A percentile compares a stretch with the other conserved stretches of the same genome.
Conservation (phyloP, 2,888 invertebrate genomes). For the Athripsodes cinereus region DNA sequence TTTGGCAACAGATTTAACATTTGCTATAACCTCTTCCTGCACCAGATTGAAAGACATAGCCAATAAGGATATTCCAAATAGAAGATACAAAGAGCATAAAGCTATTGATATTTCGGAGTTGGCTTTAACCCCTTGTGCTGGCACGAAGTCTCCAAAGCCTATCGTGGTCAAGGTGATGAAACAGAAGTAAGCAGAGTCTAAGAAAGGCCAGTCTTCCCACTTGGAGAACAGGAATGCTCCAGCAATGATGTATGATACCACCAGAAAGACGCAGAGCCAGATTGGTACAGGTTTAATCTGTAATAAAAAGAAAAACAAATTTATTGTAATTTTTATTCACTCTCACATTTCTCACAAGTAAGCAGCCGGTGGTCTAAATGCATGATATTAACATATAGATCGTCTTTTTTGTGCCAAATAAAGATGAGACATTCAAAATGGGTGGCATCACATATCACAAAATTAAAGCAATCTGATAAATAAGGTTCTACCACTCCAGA, state of each 20-base stretch:
- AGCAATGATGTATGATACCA: slow-evolving; percentile 82
- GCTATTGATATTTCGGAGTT: slow-evolving; percentile 56
- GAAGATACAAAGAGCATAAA: slow-evolving; percentile 82
- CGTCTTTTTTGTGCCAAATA: no score
- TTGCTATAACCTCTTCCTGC: slow-evolving; percentile 87
- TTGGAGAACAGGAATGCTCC: slow-evolving; percentile 80
- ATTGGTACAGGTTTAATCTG: slow-evolving; percentile 73
- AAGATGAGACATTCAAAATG: no score
- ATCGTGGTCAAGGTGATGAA: slow-evolving; percentile 92
- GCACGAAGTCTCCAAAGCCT: slow-evolving; percentile 89
- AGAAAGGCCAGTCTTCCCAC: slow-evolving; percentile 82
- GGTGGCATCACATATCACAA: no score
- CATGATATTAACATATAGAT: no score
- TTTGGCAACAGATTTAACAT: slow-evolving; percentile 80
- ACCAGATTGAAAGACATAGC: slow-evolving; percentile 97
- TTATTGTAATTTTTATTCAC: no score
- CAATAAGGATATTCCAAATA: slow-evolving; percentile 89
- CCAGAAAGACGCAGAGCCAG: slow-evolving; percentile 82
- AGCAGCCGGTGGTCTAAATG: no score
- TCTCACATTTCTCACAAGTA: no score
- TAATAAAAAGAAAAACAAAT: slow-evolving; percentile 25
- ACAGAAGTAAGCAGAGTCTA: slow-evolving; percentile 89
- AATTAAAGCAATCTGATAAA: no score
- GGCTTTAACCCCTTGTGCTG: slow-evolving; percentile 62
- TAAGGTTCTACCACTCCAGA: no score